These are phyloP conservation scores for Frankliniella intonsa DNA, from an alignment of 2,888 invertebrate genomes.

Conservation along the genomic window DNA sequence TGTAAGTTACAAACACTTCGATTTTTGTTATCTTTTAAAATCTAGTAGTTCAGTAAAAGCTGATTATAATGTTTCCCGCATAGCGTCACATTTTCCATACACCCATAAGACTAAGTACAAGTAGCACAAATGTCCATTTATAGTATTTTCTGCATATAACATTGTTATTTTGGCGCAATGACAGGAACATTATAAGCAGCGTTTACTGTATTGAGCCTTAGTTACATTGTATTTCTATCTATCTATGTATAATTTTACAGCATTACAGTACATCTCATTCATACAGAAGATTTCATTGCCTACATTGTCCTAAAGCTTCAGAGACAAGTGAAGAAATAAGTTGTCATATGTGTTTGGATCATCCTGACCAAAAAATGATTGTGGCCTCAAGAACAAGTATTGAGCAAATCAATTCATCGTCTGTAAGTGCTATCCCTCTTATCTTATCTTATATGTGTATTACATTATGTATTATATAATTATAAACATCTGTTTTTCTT, in stretches of 20 bases:
- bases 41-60: no score
- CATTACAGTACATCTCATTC: constrained; percentile 48
- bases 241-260: background rate
- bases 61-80: no score
- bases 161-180: no score
- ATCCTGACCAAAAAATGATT: constrained; percentile 43
- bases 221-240: background rate
- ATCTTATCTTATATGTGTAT: background rate
- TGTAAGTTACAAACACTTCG: constrained; percentile 36
- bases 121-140: no score
- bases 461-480: background rate
- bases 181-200: no score
- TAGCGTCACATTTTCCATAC: no score
- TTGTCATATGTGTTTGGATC: constrained; percentile 49
- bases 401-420: background rate
- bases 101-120: no score
- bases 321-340: constrained; percentile 46
- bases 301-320: constrained; percentile 49
- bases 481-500: background rate
- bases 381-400: background rate
- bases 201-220: no score
- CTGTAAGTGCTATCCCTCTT: background rate
- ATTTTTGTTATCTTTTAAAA: background rate
- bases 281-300: constrained; percentile 50
- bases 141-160: no score